These are phyloP conservation scores for Ochropleura leucogaster DNA, from an alignment of 2,888 invertebrate genomes.

Conservation along the genomic window DNA sequence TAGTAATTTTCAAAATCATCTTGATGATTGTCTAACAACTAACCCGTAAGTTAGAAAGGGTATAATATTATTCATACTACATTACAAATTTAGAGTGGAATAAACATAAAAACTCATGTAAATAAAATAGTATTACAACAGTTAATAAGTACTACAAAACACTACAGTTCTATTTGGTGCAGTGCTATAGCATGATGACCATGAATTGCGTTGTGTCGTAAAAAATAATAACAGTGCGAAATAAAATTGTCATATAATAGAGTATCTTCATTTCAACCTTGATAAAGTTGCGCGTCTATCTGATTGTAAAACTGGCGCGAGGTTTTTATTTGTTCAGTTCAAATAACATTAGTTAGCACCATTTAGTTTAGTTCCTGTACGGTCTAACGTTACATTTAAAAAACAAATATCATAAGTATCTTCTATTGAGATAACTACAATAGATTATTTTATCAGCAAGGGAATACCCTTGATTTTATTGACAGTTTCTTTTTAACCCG, in stretches of 20 bases:
- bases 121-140: constrained; percentile 13
- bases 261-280: constrained; percentile 69
- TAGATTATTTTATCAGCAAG: not conserved
- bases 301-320: constrained; percentile 64
- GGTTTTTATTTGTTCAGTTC: constrained; percentile 46
- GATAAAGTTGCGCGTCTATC: constrained; percentile 66
- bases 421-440: constrained; percentile 2
- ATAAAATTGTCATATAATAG: constrained; percentile 64
- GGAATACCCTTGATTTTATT: not conserved
- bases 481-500: not conserved
- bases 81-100: not conserved
- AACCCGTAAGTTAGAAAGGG: not conserved
- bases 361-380: constrained; percentile 7
- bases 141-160: constrained; percentile 41
- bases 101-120: not conserved
- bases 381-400: constrained; percentile 4
- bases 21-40: not conserved
- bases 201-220: constrained; percentile 62
- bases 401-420: constrained; percentile 5
- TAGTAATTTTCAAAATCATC: too few relatives aligned
- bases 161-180: constrained; percentile 63
- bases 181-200: constrained; percentile 62
- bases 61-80: not conserved
- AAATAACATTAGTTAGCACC: constrained; percentile 29
- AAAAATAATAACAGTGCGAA: constrained; percentile 71